Evolutionary conservation across 2,797 vertebrate genomes (phyloP).

Genomic region (Picus viridis): DNA sequence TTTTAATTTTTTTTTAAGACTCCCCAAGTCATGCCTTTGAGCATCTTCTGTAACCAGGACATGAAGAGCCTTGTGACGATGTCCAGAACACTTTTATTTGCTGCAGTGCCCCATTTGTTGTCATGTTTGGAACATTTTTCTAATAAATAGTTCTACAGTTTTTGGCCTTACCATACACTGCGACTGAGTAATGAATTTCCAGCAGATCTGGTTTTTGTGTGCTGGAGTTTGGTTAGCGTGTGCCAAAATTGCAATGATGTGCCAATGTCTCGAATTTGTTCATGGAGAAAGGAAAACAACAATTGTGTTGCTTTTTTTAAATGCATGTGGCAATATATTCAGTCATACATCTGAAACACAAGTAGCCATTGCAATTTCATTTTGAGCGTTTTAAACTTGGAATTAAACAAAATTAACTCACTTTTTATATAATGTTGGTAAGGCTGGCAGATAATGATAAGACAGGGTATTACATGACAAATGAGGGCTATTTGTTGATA

Average conservation of each 20-base stretch:
- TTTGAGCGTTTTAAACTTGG: background rate
- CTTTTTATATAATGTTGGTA: background rate
- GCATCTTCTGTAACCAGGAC: background rate
- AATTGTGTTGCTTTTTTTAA: background rate
- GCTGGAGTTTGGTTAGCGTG: background rate
- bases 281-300: background rate
- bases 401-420: background rate
- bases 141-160: background rate
- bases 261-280: background rate
- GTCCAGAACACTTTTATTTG: conserved; percentile 17
- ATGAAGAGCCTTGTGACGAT: background rate
- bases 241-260: background rate
- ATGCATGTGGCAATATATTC: background rate
- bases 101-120: background rate
- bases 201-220: background rate
- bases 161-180: background rate
- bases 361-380: background rate
- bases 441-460: background rate
- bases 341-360: background rate
- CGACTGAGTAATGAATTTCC: background rate
- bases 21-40: background rate
- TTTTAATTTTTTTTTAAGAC: background rate
- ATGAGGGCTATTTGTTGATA: background rate
- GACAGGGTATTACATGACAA: background rate
- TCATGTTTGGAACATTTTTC: background rate